phyloP scores from a whole-genome alignment of 2,797 vertebrate genomes.

The Lepilemur ruficaudatus region DNA sequence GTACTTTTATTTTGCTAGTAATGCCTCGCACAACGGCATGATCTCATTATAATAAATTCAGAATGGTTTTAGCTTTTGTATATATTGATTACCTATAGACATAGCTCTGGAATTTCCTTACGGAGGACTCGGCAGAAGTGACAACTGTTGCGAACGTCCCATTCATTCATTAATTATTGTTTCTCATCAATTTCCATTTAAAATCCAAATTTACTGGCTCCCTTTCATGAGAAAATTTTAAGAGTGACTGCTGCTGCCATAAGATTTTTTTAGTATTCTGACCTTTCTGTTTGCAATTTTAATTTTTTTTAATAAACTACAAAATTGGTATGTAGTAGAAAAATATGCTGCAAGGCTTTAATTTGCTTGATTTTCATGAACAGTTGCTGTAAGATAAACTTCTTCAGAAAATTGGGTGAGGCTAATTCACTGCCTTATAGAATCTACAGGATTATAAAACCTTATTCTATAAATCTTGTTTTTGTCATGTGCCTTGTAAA shows the following conservation, averaged over 20 bases:
- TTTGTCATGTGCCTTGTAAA: accelerated
- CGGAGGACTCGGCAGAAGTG: slow-evolving; percentile 16
- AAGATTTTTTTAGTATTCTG: slow-evolving; percentile 1
- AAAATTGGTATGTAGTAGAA: background rate
- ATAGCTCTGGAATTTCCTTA: slow-evolving; percentile 31
- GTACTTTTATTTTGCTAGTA: background rate
- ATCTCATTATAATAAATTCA: slow-evolving; percentile 9
- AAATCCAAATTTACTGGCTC: background rate
- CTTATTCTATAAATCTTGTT: background rate
- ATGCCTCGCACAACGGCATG: background rate
- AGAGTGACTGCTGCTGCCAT: background rate
- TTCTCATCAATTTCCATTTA: slow-evolving; percentile 38
- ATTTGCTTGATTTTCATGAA: background rate
- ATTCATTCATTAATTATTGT: slow-evolving; percentile 22
- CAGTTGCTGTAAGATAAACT: background rate
- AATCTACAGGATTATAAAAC: background rate
- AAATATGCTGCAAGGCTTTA: background rate
- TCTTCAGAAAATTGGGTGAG: background rate
- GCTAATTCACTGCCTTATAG: background rate
- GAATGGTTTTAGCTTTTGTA: slow-evolving; percentile 17
- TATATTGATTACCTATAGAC: slow-evolving; percentile 17
- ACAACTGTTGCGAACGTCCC: background rate
- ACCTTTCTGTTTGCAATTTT: background rate
- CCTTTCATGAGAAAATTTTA: slow-evolving; percentile 29
- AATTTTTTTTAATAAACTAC: background rate